A percentile compares a stretch with the other conserved stretches of the same genome.
These are phyloP conservation scores for Dusona sp. DNA, from an alignment of 2,888 invertebrate genomes.

Conservation along the genomic window DNA sequence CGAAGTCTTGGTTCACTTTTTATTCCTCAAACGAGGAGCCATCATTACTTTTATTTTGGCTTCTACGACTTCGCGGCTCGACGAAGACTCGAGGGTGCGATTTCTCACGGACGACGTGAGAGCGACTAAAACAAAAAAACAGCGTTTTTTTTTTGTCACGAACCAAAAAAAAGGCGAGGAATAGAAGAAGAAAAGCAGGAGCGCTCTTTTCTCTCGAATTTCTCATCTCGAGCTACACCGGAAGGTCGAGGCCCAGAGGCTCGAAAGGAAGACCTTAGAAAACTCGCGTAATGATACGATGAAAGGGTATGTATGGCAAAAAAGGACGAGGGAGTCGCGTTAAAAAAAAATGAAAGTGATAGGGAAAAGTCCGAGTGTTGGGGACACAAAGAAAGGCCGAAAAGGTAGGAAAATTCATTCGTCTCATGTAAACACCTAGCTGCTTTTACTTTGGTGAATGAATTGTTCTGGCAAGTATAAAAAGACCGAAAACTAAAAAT, in stretches of 20 bases:
- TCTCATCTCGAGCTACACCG: conserved; percentile 45
- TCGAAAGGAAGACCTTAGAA: conserved; percentile 38
- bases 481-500: not conserved
- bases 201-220: conserved; percentile 33
- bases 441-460: conserved; percentile 24
- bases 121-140: conserved; percentile 30
- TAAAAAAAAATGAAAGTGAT: conserved; percentile 13
- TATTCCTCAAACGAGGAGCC: not conserved
- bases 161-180: not conserved
- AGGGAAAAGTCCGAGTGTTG: not conserved
- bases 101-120: conserved; percentile 53
- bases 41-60: conserved; percentile 23
- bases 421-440: conserved; percentile 31
- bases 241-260: conserved; percentile 36
- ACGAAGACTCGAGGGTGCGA: conserved; percentile 53
- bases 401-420: conserved; percentile 16
- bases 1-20: not conserved
- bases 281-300: conserved; percentile 40
- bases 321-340: conserved; percentile 20
- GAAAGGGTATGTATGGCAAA: conserved; percentile 9
- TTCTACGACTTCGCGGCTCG: conserved; percentile 39
- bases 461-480: conserved; percentile 20
- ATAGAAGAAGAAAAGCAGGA: conserved; percentile 17
- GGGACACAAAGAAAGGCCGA: not conserved
- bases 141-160: conserved; percentile 18